A percentile compares a stretch with the other conserved stretches of the same genome.
phyloP scores from a whole-genome alignment of 2,113 vertebrate species.

The Cephalopterus ornatus region DNA sequence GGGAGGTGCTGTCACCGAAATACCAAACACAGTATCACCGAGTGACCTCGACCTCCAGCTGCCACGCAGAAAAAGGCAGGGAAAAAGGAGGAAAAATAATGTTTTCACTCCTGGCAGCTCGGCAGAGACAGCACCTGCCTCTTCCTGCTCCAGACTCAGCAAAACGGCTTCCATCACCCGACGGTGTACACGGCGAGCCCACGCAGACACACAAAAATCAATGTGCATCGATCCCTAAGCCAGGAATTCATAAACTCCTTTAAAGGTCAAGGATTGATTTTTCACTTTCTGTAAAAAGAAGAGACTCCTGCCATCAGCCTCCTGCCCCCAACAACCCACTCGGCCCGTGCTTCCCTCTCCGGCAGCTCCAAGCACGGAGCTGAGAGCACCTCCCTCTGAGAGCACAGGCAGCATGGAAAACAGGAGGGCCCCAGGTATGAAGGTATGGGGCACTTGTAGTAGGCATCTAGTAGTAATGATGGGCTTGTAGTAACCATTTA shows the following conservation, averaged over 20 bases:
- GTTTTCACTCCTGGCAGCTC: constrained; percentile 43
- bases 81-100: not conserved
- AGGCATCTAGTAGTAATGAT: not conserved
- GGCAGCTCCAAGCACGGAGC: accelerated
- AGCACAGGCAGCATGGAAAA: accelerated
- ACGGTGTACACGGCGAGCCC: constrained; percentile 32
- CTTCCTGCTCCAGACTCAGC: constrained; percentile 55
- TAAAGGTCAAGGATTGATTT: constrained; percentile 81
- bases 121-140: constrained; percentile 43
- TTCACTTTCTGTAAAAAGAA: constrained; percentile 68
- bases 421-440: accelerated
- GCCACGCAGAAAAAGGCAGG: not conserved
- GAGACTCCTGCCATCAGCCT: constrained; percentile 48
- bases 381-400: not conserved
- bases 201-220: constrained; percentile 71
- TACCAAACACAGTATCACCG: not conserved
- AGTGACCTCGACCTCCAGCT: not conserved
- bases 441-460: not conserved
- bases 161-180: constrained; percentile 65
- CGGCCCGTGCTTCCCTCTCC: not conserved
- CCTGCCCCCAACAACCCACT: not conserved
- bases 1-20: not conserved
- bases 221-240: constrained; percentile 75
- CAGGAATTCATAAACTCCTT: constrained; percentile 82
- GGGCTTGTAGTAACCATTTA: not conserved